Evolutionary conservation across 2,797 vertebrate species (phyloP).

Genomic region (Furcifer pardalis): DNA sequence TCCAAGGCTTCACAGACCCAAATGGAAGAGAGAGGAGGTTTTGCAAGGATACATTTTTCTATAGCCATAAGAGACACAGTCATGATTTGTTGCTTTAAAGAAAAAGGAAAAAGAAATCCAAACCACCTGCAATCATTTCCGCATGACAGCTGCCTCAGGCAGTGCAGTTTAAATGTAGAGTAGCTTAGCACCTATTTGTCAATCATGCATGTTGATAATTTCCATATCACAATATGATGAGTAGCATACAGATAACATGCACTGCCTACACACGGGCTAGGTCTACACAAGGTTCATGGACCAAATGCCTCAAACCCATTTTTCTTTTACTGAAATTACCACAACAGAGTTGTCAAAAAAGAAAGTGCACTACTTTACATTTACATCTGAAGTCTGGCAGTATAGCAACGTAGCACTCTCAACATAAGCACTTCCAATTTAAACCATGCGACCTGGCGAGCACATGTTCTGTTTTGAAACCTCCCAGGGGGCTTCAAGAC

Average conservation of each 20-base stretch:
- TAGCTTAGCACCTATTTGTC: background rate
- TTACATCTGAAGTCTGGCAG: background rate
- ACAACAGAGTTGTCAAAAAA: background rate
- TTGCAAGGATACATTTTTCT: background rate
- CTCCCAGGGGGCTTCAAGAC: background rate
- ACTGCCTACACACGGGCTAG: background rate
- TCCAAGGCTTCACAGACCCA: background rate
- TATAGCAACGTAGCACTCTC: background rate
- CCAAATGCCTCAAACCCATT: background rate
- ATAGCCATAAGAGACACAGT: background rate
- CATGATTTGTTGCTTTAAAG: background rate
- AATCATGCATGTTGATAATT: background rate
- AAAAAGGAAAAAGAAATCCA: background rate
- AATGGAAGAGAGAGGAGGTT: background rate
- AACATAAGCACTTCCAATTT: background rate
- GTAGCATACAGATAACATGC: background rate
- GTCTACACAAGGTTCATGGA: background rate
- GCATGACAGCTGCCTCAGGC: background rate
- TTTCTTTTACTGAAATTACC: background rate
- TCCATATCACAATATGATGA: background rate
- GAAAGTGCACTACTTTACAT: background rate
- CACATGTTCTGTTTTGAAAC: background rate
- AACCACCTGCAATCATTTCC: background rate
- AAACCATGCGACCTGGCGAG: background rate
- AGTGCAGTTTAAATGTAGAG: background rate